Conservation (phyloP, 2,888 invertebrate species). For the Isoperla grammatica region DNA sequence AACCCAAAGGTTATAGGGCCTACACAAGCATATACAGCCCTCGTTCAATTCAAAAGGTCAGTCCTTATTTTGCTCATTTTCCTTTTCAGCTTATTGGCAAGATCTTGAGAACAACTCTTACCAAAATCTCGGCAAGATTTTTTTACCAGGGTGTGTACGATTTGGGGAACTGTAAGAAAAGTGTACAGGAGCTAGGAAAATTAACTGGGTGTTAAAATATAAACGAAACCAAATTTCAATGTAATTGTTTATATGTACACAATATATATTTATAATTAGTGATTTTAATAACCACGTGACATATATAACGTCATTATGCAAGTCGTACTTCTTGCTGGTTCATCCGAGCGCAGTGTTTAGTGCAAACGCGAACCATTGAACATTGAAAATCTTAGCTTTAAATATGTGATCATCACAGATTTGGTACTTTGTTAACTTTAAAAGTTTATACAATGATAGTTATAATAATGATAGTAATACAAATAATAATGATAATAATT, state of each 20-base stretch:
- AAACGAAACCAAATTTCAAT: neutral
- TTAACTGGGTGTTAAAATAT: neutral
- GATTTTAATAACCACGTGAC: slow-evolving; percentile 27
- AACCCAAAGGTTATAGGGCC: too few species aligned
- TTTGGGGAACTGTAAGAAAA: too few species aligned
- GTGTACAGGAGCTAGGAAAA: neutral
- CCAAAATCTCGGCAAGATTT: too few species aligned
- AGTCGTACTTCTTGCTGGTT: slow-evolving; percentile 19
- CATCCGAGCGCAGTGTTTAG: neutral
- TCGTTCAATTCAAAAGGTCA: too few species aligned
- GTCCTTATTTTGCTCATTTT: too few species aligned
- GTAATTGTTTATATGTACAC: slow-evolving; percentile 28
- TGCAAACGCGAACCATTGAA: neutral
- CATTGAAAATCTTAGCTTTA: slow-evolving; percentile 1
- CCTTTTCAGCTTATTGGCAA: too few species aligned
- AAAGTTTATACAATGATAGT: neutral
- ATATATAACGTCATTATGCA: slow-evolving; percentile 24
- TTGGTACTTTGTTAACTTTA: slow-evolving; percentile 23
- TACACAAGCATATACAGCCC: too few species aligned
- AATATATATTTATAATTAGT: slow-evolving; percentile 28
- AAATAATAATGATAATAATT: neutral
- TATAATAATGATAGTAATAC: slow-evolving; percentile 5
- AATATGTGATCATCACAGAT: slow-evolving; percentile 30
- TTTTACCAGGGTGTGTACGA: too few species aligned
- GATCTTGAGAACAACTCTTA: too few species aligned